Base-by-base conservation (phyloP, 2,888 invertebrate genomes). In the Cristatella mucedo region DNA sequence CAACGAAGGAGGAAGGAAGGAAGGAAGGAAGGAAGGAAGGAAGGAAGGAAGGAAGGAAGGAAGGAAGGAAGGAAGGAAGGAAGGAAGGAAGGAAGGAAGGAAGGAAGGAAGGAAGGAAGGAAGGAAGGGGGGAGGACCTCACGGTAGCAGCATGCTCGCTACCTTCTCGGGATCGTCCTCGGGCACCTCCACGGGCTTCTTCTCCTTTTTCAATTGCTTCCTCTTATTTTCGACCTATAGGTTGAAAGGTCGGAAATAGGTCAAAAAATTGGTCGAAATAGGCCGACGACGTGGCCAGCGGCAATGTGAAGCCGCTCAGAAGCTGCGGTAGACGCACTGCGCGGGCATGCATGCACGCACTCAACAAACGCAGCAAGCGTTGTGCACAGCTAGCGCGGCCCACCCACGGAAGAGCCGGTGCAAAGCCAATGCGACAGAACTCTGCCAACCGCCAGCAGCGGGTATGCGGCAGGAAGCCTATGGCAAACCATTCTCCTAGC, bases 181-280 rank as follows among this genome's bases (percentile, higher is more conserved):
- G 45, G 91, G 81, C 9, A 76, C 73, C 47, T 76, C 74, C 31
- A 68, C 61, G 0, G 71, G 65, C 61, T 81, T 81, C 46, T 89
- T 91, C 61, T 55, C 70, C 46, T 67, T 89, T 70, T 82, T 89
- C 40, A 81, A 71, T 64, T 91, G 89, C 66, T 89, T 91, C 51
- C 80, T 76, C 64, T 93, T 93, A 57, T 50, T 46, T 46, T 57
- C 59, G 21, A 59, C 55, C 63, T 63, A 46, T 30, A 39, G 36
- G 13, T 36, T 36, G 21, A 36, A 33, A n/a, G n/a, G n/a, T n/a
- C n/a, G n/a, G n/a, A n/a, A n/a, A n/a, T n/a, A n/a, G n/a, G n/a
- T 33, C 15, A 13, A 7, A 20, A 21, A 21, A 33, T 21, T 16
- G 33, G 13, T 33, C 15, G 33, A 33, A 33, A 6, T n/a, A 33